A percentile compares a stretch with the other conserved stretches of the same genome.
phyloP scores from a whole-genome alignment of 2,113 vertebrate genomes.

The Sylvilagus bachmani region DNA sequence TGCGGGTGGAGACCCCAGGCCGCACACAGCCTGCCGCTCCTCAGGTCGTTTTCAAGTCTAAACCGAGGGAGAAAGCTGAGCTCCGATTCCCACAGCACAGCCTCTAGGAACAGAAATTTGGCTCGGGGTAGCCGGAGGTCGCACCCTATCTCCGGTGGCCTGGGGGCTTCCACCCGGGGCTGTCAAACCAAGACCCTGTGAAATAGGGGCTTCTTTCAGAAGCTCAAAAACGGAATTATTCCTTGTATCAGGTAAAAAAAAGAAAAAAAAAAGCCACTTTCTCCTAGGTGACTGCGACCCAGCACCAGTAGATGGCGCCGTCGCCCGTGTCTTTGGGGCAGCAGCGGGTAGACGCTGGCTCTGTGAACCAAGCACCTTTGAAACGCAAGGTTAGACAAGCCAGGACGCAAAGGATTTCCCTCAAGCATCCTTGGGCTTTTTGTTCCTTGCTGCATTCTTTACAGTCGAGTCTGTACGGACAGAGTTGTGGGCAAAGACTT shows the following conservation, averaged over 20 bases:
- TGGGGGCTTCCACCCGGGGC: neutral
- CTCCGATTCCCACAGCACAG: neutral
- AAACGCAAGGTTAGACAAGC: neutral
- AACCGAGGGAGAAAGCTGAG: neutral
- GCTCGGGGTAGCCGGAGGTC: neutral
- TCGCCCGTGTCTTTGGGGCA: slow-evolving; percentile 29
- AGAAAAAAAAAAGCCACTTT: neutral
- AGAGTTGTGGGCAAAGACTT: neutral
- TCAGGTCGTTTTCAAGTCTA: neutral
- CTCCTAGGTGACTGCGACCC: neutral
- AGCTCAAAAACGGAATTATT: neutral
- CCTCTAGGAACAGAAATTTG: neutral
- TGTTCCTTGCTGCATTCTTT: neutral
- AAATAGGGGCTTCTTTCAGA: neutral
- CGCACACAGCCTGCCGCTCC: neutral
- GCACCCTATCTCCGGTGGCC: neutral
- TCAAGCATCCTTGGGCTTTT: neutral
- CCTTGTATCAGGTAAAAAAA: neutral
- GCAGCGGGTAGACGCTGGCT: accelerated
- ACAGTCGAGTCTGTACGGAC: neutral
- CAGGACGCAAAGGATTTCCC: neutral
- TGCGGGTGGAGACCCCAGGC: neutral
- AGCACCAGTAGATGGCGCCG: slow-evolving; percentile 73
- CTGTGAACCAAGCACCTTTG: neutral
- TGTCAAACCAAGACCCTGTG: neutral